Evolutionary conservation across 2,797 vertebrate genomes (phyloP).

Genomic region (Lophius americanus): DNA sequence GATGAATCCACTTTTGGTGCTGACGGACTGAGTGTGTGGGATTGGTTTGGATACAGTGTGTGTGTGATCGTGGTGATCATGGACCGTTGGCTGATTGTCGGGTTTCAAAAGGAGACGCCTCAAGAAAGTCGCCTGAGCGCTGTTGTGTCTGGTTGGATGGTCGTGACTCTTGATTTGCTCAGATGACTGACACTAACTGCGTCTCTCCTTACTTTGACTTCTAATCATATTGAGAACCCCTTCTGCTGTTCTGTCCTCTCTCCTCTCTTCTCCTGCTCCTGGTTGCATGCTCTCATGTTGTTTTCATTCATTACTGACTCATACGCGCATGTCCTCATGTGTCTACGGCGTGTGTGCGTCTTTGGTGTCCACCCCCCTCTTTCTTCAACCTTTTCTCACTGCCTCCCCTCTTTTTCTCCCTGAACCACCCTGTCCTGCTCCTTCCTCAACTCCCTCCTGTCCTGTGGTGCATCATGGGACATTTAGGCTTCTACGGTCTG

Average conservation of each 20-base stretch:
- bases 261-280: not conserved
- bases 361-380: not conserved
- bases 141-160: not conserved
- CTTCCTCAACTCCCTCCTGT: constrained; percentile 1
- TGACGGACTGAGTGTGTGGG: too few species aligned
- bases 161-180: constrained; percentile 13
- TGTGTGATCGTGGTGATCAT: too few species aligned
- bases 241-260: not conserved
- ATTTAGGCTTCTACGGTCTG: constrained; percentile 92
- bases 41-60: too few species aligned
- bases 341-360: not conserved
- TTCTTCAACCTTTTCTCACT: constrained; percentile 26
- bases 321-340: constrained; percentile 11
- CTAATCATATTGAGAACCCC: not conserved
- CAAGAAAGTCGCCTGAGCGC: not conserved
- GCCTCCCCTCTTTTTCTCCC: constrained; percentile 15
- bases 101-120: not conserved
- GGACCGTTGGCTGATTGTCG: too few species aligned
- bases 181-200: constrained; percentile 19
- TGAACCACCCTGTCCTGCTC: constrained; percentile 16
- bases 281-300: constrained; percentile 6
- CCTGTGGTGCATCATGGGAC: constrained; percentile 64
- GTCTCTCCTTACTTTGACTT: constrained; percentile 5
- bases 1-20: too few species aligned
- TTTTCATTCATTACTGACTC: constrained; percentile 1